phyloP scores from a whole-genome alignment of 2,797 vertebrate species.

The Diglossa cyanea region DNA sequence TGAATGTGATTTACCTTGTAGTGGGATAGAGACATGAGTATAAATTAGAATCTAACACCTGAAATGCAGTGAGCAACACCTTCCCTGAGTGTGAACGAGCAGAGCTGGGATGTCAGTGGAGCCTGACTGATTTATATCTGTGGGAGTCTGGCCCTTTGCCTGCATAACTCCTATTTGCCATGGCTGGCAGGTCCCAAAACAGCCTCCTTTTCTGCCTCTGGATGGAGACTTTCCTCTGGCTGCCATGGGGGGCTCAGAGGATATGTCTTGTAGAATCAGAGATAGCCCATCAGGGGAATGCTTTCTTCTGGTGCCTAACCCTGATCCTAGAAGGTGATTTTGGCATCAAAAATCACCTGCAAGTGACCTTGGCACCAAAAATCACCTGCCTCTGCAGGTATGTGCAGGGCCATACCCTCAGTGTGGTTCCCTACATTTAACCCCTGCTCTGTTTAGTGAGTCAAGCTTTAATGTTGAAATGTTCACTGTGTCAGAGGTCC shows the following conservation, averaged over 20 bases:
- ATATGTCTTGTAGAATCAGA: not conserved
- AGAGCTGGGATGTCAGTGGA: not conserved
- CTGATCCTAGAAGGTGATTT: not conserved
- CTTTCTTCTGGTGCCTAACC: not conserved
- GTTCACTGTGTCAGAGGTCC: not conserved
- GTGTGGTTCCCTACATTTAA: not conserved
- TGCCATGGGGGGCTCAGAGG: not conserved
- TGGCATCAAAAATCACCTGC: not conserved
- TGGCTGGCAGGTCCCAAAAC: not conserved
- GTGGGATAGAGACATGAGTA: not conserved
- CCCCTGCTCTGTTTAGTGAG: not conserved
- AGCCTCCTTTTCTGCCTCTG: not conserved
- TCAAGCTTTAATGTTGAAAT: not conserved
- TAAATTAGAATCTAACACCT: not conserved
- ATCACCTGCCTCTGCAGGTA: not conserved
- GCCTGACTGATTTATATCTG: not conserved
- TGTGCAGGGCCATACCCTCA: not conserved
- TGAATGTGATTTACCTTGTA: not conserved
- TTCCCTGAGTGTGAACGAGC: fast-evolving
- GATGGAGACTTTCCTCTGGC: not conserved
- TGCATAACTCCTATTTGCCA: not conserved
- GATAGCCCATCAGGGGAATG: not conserved
- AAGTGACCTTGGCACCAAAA: not conserved
- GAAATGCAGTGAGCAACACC: not conserved
- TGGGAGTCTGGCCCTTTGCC: not conserved